Base-by-base conservation (phyloP, 2,797 vertebrate genomes). In the Enteromius thamalakanensis region DNA sequence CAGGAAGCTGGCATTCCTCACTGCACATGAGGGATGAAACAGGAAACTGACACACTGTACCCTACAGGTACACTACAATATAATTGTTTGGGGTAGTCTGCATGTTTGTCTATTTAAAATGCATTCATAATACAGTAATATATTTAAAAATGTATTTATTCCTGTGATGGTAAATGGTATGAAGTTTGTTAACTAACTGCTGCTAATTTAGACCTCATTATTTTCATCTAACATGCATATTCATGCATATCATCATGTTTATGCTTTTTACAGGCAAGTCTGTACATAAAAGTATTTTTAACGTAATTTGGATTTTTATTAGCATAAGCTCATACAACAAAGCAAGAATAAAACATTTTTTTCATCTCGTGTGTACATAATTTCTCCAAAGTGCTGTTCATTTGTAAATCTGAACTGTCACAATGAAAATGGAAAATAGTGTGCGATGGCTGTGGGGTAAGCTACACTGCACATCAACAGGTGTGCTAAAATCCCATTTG, bases 1-100 rank as follows among this genome's bases (percentile, higher is more conserved):
- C 79, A 90, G 82, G 85, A 90, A 89, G 84, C 65, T 14, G 37
- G 49, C 9, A 81, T 86, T 84, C 79, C 65, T 60, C 40, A n/a
- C 72, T 49, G 69, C 47, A 67, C 17, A 72, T 53, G 15, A 58
- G 53, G n/a, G 67, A 69, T 62, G 55, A 81, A 81, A 81, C 84
- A 45, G 79, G 67, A 85, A 85, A 29, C 65, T 49, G 26, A 55
- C 51, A 47, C 29, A 58, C 34, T 55, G 40, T 47, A 58, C 19
- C 26, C 70, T 68, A 23, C 49, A 45, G 17, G 40, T 69, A 32
- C 19, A 17, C 7, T 29, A 7, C 19, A 34, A 37, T 45, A 62
- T 17, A 74, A n/a, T 51, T 21, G 17, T 21, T 15, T 75, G 32
- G 21, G 21, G 29, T 74, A 42, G 6, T 29, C n/a, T 60, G 10